Percentiles rank a stretch among this genome's conserved stretches.
Conservation (phyloP, 2,113 vertebrate genomes). For the Pluvialis apricaria region DNA sequence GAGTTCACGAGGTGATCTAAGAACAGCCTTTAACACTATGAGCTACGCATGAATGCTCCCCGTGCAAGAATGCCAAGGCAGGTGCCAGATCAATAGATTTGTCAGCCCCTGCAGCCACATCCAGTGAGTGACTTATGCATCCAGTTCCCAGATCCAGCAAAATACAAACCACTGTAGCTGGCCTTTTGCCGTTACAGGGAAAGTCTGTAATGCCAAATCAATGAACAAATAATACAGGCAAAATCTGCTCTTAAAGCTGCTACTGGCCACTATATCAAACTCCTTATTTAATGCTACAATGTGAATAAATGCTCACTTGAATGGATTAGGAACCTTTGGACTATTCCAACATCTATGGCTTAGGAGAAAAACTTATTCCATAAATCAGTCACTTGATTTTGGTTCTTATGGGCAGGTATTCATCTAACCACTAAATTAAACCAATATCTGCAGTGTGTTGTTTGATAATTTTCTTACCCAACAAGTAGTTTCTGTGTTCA, state of each 20-base stretch:
- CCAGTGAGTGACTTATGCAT: background rate
- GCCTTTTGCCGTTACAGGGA: background rate
- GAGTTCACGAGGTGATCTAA: background rate
- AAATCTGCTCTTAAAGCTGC: background rate
- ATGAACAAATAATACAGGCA: background rate
- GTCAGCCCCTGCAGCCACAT: background rate
- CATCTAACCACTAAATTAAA: background rate
- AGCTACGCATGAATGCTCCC: background rate
- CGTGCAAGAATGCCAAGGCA: fast-evolving
- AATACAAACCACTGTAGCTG: background rate
- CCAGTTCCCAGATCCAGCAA: background rate
- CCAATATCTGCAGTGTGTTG: background rate
- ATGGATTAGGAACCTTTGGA: background rate
- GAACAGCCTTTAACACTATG: background rate
- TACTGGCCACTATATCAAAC: background rate
- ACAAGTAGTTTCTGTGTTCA: conserved; percentile 60
- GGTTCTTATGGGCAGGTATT: background rate
- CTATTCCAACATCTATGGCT: background rate
- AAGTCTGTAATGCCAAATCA: background rate
- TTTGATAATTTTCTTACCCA: conserved; percentile 68
- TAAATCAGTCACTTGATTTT: background rate
- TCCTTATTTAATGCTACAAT: background rate
- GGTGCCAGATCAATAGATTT: background rate
- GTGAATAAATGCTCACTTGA: background rate
- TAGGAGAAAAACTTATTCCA: background rate